Evolutionary conservation across 2,888 invertebrate genomes (phyloP).

Genomic region (Diarsia rubi): DNA sequence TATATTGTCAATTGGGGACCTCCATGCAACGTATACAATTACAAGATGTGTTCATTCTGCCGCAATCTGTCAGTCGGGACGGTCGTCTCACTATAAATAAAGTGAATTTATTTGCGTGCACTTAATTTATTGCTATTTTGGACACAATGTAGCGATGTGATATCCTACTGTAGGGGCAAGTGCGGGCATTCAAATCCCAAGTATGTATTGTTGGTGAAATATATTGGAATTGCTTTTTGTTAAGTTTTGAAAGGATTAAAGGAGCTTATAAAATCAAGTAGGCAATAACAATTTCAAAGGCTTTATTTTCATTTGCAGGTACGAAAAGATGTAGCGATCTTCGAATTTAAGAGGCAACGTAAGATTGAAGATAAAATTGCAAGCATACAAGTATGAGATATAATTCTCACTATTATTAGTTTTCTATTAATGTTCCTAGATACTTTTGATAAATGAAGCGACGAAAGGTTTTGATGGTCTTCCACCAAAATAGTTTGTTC

Average conservation of each 20-base stretch:
- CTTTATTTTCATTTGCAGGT: slow-evolving; percentile 27
- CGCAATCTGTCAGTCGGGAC: slow-evolving; percentile 84
- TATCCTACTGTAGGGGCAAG: slow-evolving; percentile 69
- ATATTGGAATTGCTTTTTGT: slow-evolving; percentile 54
- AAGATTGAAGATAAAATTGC: slow-evolving; percentile 14
- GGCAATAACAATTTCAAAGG: slow-evolving; percentile 41
- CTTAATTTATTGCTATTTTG: slow-evolving; percentile 88
- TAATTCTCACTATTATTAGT: not conserved
- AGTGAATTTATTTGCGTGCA: slow-evolving; percentile 82
- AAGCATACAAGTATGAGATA: not conserved
- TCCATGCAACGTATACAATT: slow-evolving; percentile 83
- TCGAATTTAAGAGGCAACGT: slow-evolving; percentile 23
- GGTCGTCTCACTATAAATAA: slow-evolving; percentile 83
- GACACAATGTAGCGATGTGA: slow-evolving; percentile 79
- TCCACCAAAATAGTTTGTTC: not conserved
- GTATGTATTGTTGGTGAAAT: slow-evolving; percentile 49
- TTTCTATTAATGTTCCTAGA: not conserved
- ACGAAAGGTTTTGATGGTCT: not conserved
- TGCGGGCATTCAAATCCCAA: slow-evolving; percentile 52
- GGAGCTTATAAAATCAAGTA: slow-evolving; percentile 35
- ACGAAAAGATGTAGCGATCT: slow-evolving; percentile 16
- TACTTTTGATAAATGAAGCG: not conserved
- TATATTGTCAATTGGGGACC: slow-evolving; percentile 87
- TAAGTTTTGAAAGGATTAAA: slow-evolving; percentile 25
- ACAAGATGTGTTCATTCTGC: slow-evolving; percentile 88